Base-by-base conservation (phyloP, 2,888 invertebrate species). In the Allolobophora icterica region DNA sequence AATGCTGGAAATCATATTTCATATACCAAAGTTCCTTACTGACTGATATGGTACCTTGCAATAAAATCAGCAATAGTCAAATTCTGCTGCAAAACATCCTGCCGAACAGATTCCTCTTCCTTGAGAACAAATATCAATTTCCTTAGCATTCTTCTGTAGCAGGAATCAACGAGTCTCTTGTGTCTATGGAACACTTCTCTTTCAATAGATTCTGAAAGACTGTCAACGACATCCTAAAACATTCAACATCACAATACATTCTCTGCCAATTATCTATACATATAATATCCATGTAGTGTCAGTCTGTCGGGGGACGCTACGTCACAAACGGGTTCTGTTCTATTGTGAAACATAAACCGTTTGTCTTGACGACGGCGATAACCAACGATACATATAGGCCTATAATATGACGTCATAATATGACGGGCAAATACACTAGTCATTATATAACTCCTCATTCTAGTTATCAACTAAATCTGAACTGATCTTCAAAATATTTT, bases 41-140 rank as follows among this genome's bases (percentile, higher is more conserved):
- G n/a, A 71, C 71, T 71, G 71, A 71, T 71, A n/a, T 71, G 30
- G 71, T n/a, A 71, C 11, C 71, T n/a, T 17, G 71, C n/a, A 87
- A 87, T 17, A 38, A 87, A 38, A 87, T 87, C 87, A 87, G 87
- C 24, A 24, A 87, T 87, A 35, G 87, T 87, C 87, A 87, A 24
- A 87, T 87, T 87, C 35, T 87, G 87, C 35, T 35, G 87, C 21
- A 87, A 38, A 87, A 87, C 87, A 38, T 87, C 87, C 24, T 35
- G 34, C 15, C 87, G 34, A 34, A 87, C 19, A 38, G 87, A 87
- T 35, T 87, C 87, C 87, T 87, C n/a, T 35, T 87, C 87, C 15
- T 87, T 87, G n/a, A 87, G 87, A 35, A 24, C 87, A 87, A 87
- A 87, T 35, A 87, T 87, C 24, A 87, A 87, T 38, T 87, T 87